phyloP scores from a whole-genome alignment of 2,797 vertebrate species.

The Microctenopoma lineatum region DNA sequence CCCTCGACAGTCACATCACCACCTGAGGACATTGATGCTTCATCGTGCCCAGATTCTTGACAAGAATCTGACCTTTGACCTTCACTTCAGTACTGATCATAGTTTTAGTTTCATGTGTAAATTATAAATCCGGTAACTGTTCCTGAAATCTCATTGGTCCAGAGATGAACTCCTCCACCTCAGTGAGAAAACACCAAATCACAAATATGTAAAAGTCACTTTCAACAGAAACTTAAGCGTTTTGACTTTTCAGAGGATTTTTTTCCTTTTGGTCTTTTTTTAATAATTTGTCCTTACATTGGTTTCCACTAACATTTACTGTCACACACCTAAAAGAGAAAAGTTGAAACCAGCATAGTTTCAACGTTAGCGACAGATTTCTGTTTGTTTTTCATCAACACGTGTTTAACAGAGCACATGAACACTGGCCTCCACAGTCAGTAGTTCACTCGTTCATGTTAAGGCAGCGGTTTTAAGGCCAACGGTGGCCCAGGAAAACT shows the following conservation, averaged over 20 bases:
- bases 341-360: not conserved
- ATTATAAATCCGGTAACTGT: slow-evolving; percentile 26
- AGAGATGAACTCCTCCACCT: slow-evolving; percentile 17
- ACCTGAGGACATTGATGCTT: too few relatives aligned
- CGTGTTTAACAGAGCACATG: slow-evolving; percentile 4
- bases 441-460: not conserved
- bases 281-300: not conserved
- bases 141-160: slow-evolving; percentile 54
- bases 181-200: not conserved
- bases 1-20: too few relatives aligned
- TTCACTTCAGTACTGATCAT: too few relatives aligned
- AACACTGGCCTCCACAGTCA: slow-evolving; percentile 23
- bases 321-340: not conserved
- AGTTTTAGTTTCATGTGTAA: too few relatives aligned
- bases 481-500: not conserved
- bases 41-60: too few relatives aligned
- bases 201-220: not conserved
- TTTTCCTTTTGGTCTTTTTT: not conserved
- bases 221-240: not conserved
- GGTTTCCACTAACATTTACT: not conserved
- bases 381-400: not conserved
- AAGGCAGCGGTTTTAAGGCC: slow-evolving; percentile 68
- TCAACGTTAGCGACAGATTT: not conserved
- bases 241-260: too few relatives aligned
- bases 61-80: not conserved